A percentile compares a stretch with the other conserved stretches of the same genome.
Conservation (phyloP, 2,797 vertebrate species). For the Falco cherrug region DNA sequence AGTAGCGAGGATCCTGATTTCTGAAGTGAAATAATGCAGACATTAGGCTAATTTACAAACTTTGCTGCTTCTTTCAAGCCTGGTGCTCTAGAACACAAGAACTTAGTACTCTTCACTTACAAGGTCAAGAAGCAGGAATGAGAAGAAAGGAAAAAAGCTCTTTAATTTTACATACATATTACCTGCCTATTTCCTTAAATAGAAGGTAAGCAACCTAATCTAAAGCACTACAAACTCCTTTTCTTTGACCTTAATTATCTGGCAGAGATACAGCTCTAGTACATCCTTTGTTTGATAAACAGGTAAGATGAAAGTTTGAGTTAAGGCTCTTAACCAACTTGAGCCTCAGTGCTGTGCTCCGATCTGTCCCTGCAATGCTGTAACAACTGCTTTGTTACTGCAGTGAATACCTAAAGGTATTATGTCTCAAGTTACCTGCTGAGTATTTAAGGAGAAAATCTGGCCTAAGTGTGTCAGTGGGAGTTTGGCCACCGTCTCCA, state of each 20-base stretch:
- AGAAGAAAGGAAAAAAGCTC: neutral
- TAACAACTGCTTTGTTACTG: neutral
- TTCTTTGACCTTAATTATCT: neutral
- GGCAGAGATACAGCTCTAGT: neutral
- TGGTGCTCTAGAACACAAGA: neutral
- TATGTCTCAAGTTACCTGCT: neutral
- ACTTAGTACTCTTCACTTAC: neutral
- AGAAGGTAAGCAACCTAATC: neutral
- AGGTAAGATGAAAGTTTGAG: neutral
- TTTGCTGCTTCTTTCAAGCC: neutral
- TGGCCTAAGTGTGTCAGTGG: neutral
- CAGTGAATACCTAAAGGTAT: neutral
- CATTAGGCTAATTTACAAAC: neutral
- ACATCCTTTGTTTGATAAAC: neutral
- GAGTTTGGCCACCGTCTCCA: neutral
- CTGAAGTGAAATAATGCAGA: neutral
- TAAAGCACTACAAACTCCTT: neutral
- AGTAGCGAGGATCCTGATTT: neutral
- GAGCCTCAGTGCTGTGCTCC: neutral
- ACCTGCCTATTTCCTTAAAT: neutral
- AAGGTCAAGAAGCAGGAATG: neutral
- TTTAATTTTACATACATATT: neutral
- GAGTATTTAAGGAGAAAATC: neutral
- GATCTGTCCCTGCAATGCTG: neutral
- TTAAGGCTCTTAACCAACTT: neutral